These are phyloP conservation scores for Isurus oxyrinchus DNA, from an alignment of 2,113 vertebrate genomes.

Conservation along the genomic window DNA sequence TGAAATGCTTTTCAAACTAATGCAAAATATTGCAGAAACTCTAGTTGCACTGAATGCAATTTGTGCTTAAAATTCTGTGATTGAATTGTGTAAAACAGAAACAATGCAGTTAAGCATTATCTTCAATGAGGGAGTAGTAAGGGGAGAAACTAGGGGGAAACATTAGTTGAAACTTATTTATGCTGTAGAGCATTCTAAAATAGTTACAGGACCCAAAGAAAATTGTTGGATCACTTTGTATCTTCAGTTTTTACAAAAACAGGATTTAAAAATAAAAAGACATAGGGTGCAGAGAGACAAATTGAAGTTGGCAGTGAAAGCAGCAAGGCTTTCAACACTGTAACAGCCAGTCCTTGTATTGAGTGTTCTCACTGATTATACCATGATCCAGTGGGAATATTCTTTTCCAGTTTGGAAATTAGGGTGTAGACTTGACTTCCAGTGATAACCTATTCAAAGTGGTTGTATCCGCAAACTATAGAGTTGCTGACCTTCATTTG, in stretches of 20 bases:
- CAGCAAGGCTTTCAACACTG: not conserved
- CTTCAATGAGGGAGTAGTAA: too few relatives aligned
- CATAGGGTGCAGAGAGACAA: not conserved
- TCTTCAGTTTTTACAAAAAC: too few relatives aligned
- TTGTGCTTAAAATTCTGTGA: too few relatives aligned
- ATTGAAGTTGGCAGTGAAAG: not conserved
- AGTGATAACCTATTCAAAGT: not conserved
- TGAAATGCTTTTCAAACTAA: too few relatives aligned
- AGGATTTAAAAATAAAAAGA: not conserved
- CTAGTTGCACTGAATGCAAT: too few relatives aligned
- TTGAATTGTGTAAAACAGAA: too few relatives aligned
- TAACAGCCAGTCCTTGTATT: not conserved
- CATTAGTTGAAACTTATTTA: too few relatives aligned
- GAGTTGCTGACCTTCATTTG: not conserved
- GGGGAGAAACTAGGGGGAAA: too few relatives aligned
- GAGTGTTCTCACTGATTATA: not conserved
- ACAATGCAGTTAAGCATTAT: too few relatives aligned
- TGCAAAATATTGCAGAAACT: too few relatives aligned
- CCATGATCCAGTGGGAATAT: not conserved
- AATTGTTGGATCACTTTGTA: too few relatives aligned
- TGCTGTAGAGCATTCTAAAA: not conserved
- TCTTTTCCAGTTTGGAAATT: not conserved
- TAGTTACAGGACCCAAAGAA: not conserved
- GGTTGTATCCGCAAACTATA: not conserved
- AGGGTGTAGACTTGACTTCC: not conserved